phyloP scores from a whole-genome alignment of 2,888 invertebrate genomes.

The Chrysolina haemoptera region DNA sequence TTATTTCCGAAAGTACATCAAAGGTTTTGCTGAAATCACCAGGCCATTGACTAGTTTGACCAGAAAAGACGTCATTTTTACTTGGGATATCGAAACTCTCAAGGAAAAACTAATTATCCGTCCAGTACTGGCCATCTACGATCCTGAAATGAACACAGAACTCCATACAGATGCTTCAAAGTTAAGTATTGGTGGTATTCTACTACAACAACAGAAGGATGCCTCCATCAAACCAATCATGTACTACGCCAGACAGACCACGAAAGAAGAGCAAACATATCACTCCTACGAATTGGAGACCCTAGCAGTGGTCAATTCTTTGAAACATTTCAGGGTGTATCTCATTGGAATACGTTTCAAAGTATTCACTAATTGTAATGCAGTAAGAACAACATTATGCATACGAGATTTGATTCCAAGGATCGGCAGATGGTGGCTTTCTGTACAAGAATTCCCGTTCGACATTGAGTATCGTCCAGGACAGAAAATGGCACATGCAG shows the following conservation, averaged over 20 bases:
- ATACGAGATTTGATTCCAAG: conserved; percentile 54
- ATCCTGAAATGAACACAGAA: background rate
- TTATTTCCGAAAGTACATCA: no score
- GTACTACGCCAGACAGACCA: conserved; percentile 29
- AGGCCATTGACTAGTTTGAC: no score
- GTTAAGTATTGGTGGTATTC: conserved; percentile 25
- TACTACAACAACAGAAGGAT: conserved; percentile 32
- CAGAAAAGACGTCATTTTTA: no score
- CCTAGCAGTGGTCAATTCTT: conserved; percentile 58
- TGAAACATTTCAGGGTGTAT: no score
- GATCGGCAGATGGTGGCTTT: conserved; percentile 55
- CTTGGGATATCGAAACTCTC: background rate
- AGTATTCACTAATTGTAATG: conserved; percentile 60
- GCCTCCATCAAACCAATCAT: conserved; percentile 18
- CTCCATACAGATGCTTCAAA: no score
- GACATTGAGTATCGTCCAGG: conserved; percentile 37
- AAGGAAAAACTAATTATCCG: conserved; percentile 45
- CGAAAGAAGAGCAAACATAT: background rate
- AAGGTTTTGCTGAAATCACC: no score
- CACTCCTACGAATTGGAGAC: conserved; percentile 59
- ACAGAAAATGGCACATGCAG: no score
- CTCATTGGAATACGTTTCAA: no score
- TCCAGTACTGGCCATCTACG: conserved; percentile 52
- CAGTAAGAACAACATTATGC: conserved; percentile 54
- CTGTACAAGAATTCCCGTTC: conserved; percentile 52